Evolutionary conservation across 2,797 vertebrate genomes (phyloP).

Genomic region (Macropus fuliginosus): DNA sequence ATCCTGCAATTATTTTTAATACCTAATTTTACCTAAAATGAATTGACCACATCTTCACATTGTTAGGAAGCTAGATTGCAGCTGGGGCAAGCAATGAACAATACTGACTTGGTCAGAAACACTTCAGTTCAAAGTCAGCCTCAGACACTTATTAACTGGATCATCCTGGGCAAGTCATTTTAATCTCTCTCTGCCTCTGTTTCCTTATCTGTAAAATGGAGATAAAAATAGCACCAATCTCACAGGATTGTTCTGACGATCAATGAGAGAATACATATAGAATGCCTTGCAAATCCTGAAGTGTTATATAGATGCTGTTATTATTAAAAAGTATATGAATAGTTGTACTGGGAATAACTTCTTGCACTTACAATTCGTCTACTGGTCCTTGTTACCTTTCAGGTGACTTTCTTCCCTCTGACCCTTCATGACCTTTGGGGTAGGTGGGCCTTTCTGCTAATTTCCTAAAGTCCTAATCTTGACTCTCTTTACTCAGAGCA

Average conservation of each 20-base stretch:
- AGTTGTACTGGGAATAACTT: neutral
- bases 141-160: neutral
- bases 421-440: neutral
- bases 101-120: neutral
- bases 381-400: neutral
- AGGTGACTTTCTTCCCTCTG: neutral
- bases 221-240: neutral
- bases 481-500: slow-evolving; percentile 51
- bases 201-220: neutral
- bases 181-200: neutral
- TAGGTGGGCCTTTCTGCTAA: neutral
- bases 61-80: neutral
- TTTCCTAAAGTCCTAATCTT: slow-evolving; percentile 48
- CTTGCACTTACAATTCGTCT: slow-evolving; percentile 15
- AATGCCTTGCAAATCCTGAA: neutral
- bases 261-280: neutral
- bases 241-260: neutral
- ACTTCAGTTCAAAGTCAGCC: neutral
- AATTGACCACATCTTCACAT: neutral
- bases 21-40: slow-evolving; percentile 40
- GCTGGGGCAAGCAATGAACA: neutral
- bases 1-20: slow-evolving; percentile 27
- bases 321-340: neutral
- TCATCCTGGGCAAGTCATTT: neutral
- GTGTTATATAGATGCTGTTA: neutral